These are phyloP conservation scores for Sapayoa aenigma DNA, from an alignment of 2,113 vertebrate genomes.

Conservation along the genomic window DNA sequence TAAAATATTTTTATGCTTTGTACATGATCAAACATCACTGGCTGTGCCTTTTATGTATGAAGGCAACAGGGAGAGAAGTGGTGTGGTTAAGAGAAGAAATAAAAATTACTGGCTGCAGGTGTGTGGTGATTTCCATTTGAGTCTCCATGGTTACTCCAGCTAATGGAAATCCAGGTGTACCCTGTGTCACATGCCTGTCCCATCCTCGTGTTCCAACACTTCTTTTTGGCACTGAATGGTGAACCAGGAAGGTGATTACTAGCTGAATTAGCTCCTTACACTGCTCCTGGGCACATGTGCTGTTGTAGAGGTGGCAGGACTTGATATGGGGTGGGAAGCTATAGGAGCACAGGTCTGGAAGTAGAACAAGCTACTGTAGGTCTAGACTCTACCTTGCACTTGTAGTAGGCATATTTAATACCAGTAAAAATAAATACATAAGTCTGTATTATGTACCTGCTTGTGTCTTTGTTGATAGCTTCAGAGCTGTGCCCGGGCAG, in stretches of 20 bases:
- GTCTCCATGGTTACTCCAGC: background rate
- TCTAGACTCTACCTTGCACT: background rate
- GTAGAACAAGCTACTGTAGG: background rate
- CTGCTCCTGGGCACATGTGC: rapidly evolving
- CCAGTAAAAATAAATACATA: background rate
- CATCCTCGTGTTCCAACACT: background rate
- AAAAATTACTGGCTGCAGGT: background rate
- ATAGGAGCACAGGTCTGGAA: background rate
- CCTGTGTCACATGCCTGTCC: background rate
- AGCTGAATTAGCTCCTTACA: background rate
- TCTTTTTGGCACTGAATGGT: background rate
- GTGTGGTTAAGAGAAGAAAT: background rate
- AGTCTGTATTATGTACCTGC: background rate
- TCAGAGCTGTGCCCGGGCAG: background rate
- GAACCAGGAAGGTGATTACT: background rate
- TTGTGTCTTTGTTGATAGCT: background rate
- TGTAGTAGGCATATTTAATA: background rate
- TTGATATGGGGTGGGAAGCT: background rate
- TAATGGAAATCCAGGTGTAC: background rate
- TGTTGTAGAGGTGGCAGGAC: background rate
- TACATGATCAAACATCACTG: background rate
- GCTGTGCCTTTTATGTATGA: background rate
- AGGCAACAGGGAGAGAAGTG: background rate
- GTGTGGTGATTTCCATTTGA: background rate
- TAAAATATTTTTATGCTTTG: background rate